Conservation (phyloP, 1,140 invertebrate species). For the Chionoecetes opilio region DNA sequence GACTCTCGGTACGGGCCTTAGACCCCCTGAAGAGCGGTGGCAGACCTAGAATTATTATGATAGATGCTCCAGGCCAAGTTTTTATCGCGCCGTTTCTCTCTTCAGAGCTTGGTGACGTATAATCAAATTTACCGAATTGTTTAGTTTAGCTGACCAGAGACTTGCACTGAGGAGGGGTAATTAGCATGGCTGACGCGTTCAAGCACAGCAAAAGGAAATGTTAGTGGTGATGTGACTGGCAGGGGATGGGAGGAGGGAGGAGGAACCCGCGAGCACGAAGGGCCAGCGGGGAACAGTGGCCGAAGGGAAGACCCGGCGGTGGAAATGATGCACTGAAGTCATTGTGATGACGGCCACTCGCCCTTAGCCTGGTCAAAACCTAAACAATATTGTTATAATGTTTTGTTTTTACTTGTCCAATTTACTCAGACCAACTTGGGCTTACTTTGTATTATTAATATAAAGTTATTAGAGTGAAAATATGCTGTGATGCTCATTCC, state of each 20-base stretch:
- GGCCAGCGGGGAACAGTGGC: background rate
- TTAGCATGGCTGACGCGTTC: constrained; percentile 1
- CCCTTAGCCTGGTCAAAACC: background rate
- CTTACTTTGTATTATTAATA: background rate
- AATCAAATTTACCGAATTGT: background rate
- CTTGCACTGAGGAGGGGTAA: background rate
- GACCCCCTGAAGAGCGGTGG: background rate
- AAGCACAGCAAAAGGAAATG: background rate
- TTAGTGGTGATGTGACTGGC: background rate
- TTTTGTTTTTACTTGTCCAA: background rate
- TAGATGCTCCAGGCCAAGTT: background rate
- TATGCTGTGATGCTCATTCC: background rate
- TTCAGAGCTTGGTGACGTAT: background rate
- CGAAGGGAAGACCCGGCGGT: background rate
- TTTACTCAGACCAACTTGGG: background rate
- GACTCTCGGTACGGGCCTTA: too few species aligned
- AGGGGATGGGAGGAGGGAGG: background rate
- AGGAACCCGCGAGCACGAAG: background rate
- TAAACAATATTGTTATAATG: background rate
- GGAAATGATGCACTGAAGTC: background rate
- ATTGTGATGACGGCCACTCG: background rate
- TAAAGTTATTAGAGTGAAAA: background rate
- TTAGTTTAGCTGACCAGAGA: background rate
- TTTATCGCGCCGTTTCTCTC: background rate
- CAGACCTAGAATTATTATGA: background rate